phyloP scores from a whole-genome alignment of 2,797 vertebrate species.

The Helarctos malayanus region DNA sequence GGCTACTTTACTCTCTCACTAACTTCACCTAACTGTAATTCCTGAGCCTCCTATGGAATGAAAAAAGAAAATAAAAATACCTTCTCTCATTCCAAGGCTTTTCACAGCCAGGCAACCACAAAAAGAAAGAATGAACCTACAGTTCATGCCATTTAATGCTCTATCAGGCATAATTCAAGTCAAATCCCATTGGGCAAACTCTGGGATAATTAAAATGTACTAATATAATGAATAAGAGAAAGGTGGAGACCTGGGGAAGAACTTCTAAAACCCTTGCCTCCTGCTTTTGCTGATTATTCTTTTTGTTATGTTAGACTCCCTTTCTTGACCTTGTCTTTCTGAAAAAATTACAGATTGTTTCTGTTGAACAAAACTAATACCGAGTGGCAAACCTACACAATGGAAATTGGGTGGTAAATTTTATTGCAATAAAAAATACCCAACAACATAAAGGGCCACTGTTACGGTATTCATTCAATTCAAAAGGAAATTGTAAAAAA shows the following conservation, averaged over 20 bases:
- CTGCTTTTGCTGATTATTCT: slow-evolving; percentile 45
- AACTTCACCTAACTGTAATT: slow-evolving; percentile 1
- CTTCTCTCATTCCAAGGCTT: slow-evolving; percentile 43
- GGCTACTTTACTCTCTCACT: not conserved
- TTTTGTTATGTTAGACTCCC: slow-evolving; percentile 44
- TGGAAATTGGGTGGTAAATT: not conserved
- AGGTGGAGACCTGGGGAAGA: not conserved
- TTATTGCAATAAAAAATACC: slow-evolving; percentile 36
- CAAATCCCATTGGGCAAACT: slow-evolving; percentile 41
- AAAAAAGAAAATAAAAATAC: slow-evolving; percentile 46
- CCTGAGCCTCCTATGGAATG: not conserved
- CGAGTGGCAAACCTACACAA: slow-evolving; percentile 37
- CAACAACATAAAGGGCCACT: not conserved
- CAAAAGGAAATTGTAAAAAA: slow-evolving; percentile 36
- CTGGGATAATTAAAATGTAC: slow-evolving; percentile 64
- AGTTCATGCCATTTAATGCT: slow-evolving; percentile 42
- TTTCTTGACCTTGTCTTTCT: slow-evolving; percentile 9
- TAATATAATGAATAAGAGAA: slow-evolving; percentile 62
- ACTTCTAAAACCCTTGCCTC: not conserved
- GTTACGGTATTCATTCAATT: slow-evolving; percentile 15
- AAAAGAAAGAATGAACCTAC: slow-evolving; percentile 21
- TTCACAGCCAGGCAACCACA: slow-evolving; percentile 4
- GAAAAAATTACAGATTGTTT: slow-evolving; percentile 57
- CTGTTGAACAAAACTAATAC: slow-evolving; percentile 48
- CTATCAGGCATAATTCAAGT: slow-evolving; percentile 53